Base-by-base conservation (phyloP, 1,140 invertebrate species). In the Calycopis cecrops region DNA sequence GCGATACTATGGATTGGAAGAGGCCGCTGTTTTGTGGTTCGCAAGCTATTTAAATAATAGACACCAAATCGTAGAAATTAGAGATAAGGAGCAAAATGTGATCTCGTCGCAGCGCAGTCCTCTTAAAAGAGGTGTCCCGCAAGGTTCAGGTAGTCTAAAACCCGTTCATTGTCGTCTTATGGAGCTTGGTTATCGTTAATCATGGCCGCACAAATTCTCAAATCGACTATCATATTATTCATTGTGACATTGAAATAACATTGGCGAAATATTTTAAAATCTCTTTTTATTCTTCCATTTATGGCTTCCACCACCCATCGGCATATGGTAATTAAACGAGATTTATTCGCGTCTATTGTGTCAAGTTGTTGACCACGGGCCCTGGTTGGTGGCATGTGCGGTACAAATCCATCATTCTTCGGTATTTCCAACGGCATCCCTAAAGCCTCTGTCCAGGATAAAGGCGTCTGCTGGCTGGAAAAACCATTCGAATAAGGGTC, bases 311-410 rank as follows among this genome's bases (percentile, higher is more conserved):
- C 40, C 18, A 54, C 52, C 38, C 40, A 54, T 21, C 52, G 37
- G n/a, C 21, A 44, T 17, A 54, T 54, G 12, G 52, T 54, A 33
- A 54, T 12, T 17, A 38, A 44, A 17, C 52, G 12, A n/a, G 52
- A 54, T 34, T 47, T 47, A 48, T 55, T 55, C 11, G 44, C 54
- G 35, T 55, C 33, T 18, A 48, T 47, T 37, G 54, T 55, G n/a
- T 11, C 48, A 12, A 55, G 35, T 55, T 55, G 54, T 35, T 55
- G n/a, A 10, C 16, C 47, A 21, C 42, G 47, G 17, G 35, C 16
- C 38, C 38, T 42, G 40, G 52, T 53, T 53, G 52, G 38, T n/a
- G 52, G 38, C 40, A 53, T 53, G 38, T 40, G 17, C 18, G 34
- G 48, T 28, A 49, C 21, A 55, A 17, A 48, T 34, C 11, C 44